Conservation (phyloP, 2,797 vertebrate species). For the Oryzias dopingdopingensis region DNA sequence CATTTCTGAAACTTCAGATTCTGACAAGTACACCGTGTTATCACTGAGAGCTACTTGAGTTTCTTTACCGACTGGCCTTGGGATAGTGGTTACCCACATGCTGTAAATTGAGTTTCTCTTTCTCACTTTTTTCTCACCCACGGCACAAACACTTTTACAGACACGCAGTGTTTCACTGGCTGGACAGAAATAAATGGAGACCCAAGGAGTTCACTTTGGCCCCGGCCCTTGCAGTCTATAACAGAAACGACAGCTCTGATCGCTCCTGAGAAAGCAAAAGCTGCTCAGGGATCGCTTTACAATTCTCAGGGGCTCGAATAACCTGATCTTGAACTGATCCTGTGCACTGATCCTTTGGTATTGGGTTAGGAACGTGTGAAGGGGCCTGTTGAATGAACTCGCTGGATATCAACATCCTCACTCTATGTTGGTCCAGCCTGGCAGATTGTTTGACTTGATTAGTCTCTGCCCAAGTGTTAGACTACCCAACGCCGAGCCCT, state of each 20-base stretch:
- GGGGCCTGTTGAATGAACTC: slow-evolving; percentile 70
- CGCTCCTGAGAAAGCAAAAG: slow-evolving; percentile 74
- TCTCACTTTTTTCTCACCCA: slow-evolving; percentile 48
- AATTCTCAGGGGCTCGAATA: slow-evolving; percentile 79
- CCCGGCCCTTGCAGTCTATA: slow-evolving; percentile 52
- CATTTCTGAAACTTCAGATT: slow-evolving; percentile 59
- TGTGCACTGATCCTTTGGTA: slow-evolving; percentile 67
- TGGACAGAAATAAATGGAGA: slow-evolving; percentile 63
- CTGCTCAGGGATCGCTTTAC: slow-evolving; percentile 74
- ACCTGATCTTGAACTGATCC: slow-evolving; percentile 77
- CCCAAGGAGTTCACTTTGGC: slow-evolving; percentile 64
- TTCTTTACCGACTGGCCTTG: slow-evolving; percentile 55
- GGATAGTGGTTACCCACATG: slow-evolving; percentile 56
- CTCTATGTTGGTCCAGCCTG: slow-evolving; percentile 64
- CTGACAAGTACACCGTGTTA: slow-evolving; percentile 54
- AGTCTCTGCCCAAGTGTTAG: slow-evolving; percentile 65
- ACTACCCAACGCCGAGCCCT: slow-evolving; percentile 60
- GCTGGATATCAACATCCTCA: slow-evolving; percentile 74
- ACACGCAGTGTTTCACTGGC: slow-evolving; percentile 24
- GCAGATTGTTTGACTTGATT: slow-evolving; percentile 77
- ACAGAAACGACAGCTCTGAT: slow-evolving; percentile 63
- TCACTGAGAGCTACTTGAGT: slow-evolving; percentile 53
- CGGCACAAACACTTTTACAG: slow-evolving; percentile 51
- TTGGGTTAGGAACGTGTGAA: slow-evolving; percentile 78
- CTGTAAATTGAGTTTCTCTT: slow-evolving; percentile 60